Conservation (phyloP, 2,888 invertebrate species). For the Marronus borbonicus region DNA sequence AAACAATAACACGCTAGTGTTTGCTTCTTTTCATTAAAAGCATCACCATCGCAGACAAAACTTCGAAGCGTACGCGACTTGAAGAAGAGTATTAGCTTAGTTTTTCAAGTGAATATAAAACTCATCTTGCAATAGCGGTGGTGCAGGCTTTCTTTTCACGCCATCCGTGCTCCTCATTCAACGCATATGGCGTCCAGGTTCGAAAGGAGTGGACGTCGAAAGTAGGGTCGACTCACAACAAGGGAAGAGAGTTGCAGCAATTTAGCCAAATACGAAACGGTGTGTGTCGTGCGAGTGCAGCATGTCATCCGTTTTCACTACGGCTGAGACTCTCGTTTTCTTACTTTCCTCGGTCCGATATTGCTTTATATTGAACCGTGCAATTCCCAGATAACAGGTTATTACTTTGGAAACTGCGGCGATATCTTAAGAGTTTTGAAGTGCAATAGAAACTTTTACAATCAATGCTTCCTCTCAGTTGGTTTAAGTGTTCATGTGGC, state of each 20-base stretch:
- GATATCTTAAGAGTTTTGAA: constrained; percentile 42
- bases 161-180: constrained; percentile 46
- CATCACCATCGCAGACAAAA: constrained; percentile 6
- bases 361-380: constrained; percentile 63
- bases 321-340: constrained; percentile 32
- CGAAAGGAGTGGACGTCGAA: constrained; percentile 20
- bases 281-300: constrained; percentile 60
- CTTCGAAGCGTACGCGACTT: constrained; percentile 30
- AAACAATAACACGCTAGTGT: not conserved
- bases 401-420: constrained; percentile 56
- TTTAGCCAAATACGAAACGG: constrained; percentile 56
- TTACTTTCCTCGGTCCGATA: constrained; percentile 53
- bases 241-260: constrained; percentile 40
- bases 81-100: constrained; percentile 7
- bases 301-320: constrained; percentile 56
- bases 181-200: constrained; percentile 52
- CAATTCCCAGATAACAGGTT: constrained; percentile 63
- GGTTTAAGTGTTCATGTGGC: constrained; percentile 39
- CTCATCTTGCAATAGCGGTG: constrained; percentile 6
- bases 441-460: constrained; percentile 48
- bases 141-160: not conserved
- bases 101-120: constrained; percentile 38
- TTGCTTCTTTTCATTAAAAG: constrained; percentile 23
- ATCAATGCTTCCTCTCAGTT: constrained; percentile 22
- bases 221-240: not conserved